Evolutionary conservation across 1,140 invertebrate species (phyloP), one percentile per base, ranked within the genome.

Genomic region (Formica selysi): DNA sequence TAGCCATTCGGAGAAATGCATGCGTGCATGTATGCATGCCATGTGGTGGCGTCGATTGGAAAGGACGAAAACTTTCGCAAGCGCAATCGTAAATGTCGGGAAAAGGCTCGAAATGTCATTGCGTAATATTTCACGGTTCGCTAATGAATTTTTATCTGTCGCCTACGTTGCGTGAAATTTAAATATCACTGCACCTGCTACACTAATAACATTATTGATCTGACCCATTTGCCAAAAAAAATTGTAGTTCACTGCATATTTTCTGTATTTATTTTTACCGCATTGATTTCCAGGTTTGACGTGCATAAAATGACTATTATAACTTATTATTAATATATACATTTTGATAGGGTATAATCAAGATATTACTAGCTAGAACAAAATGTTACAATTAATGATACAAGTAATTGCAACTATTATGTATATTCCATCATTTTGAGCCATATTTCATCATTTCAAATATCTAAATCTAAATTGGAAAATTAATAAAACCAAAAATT

Each of bases 81-180:
- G 19, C 41, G 41, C 48, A 61, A 41, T 22, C 64, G n/a, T 7
- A 70, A 54, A 68, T 29, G 54, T 62, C 48, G 7, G 22, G 64
- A 32, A 78, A 76, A 32, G 22, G 19, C 41, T 22, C 26, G 65
- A 74, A 71, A 70, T 78, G 74, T 44, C 41, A 74, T 87, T 87
- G 64, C 57, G 59, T 41, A 87, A 87, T 6, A 51, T 57, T 79
- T 73, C 51, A 80, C 36, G 83, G 65, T 78, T 71, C n/a, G 13
- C 44, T 32, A 6, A 32, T 11, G 67, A 22, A 78, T 86, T 79
- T 86, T 86, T 61, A 36, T 5, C 13, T 38, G 61, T 36, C 22
- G 73, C 32, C 19, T 36, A 1, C 32, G 29, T n/a, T 62, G 7
- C 59, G 6, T n/a, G n/a, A 61, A 62, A 38, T 44, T 4, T 38